Base-by-base conservation (phyloP, 2,888 invertebrate genomes). In the Choreutis nemorana region DNA sequence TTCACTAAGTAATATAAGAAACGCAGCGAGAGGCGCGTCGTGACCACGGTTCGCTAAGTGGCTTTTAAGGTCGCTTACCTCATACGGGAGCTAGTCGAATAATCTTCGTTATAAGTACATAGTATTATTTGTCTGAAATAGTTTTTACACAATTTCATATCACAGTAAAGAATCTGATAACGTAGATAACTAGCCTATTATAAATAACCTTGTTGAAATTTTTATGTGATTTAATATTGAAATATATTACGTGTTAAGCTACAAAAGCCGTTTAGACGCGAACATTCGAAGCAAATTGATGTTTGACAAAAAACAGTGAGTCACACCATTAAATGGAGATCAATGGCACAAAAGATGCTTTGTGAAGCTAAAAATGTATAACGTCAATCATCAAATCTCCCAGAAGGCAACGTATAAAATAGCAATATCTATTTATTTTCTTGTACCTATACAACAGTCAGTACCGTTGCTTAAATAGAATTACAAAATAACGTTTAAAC, bases 41-140 rank as follows among this genome's bases (percentile, higher is more conserved):
- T 45, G 56, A 58, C 56, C 57, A 57, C 41, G 42, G 59, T 49
- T 60, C 57, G 67, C 62, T 72, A 75, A 75, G 73, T 77, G 73
- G 63, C 64, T 70, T 58, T 63, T 71, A 71, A 75, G 73, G 72
- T 73, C 73, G 70, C 67, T 73, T 75, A 75, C 73, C 73, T 75
- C 73, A 73, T 67, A 42, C 49, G 49, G 55, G 49, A 52, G 50
- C 49, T 57, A n/a, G 4, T 10, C 4, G 23, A n/a, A 4, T 23
- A n/a, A n/a, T n/a, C n/a, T n/a, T n/a, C n/a, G n/a, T n/a, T 23
- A 8, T 9, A 23, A 5, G 10, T 9, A 10, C 5, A 7, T 10
- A 5, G 23, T 18, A 6, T 18, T 18, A 6, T 18, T 18, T 8
- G 18, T 18, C 18, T 18, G 5, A 6, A 6, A 18, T 18, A 18